Evolutionary conservation across 30 jellyfish, hydroid and myxozoan species (phyloP).

Genomic region (Aurelia sp.): DNA sequence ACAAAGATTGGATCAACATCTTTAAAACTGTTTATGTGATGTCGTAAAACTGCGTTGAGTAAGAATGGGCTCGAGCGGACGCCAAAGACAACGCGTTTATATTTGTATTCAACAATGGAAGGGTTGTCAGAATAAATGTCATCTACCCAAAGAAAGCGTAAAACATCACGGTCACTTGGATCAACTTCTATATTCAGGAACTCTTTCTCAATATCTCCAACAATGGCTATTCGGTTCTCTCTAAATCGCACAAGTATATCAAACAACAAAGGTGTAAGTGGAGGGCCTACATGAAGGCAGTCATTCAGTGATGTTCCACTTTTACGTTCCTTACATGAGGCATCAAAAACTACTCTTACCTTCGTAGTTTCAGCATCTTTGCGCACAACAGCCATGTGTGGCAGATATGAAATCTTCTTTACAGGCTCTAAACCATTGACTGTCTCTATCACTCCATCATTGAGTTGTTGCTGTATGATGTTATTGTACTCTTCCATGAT

Average conservation of each 20-base stretch:
- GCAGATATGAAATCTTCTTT: constrained; percentile 2
- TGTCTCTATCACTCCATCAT: background rate
- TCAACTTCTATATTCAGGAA: constrained; percentile 17
- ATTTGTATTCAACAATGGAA: background rate
- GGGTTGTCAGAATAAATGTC: background rate
- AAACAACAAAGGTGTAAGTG: constrained; percentile 42
- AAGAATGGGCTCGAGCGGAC: background rate
- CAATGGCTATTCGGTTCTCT: background rate
- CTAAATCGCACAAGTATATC: constrained; percentile 47
- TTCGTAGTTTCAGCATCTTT: constrained; percentile 41
- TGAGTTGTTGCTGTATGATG: constrained; percentile 8
- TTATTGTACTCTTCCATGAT: background rate
- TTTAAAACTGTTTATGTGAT: no score
- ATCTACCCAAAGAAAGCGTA: constrained; percentile 4
- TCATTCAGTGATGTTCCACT: constrained; percentile 52
- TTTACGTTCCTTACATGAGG: background rate
- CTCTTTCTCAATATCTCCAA: constrained; percentile 61
- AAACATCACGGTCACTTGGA: constrained; percentile 41
- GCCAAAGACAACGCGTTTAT: constrained; percentile 7
- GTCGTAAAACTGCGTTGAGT: no score
- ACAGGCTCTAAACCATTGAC: background rate
- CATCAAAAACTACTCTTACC: constrained; percentile 47
- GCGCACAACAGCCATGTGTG: constrained; percentile 58
- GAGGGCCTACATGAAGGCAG: constrained; percentile 62
- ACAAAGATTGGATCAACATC: no score